A percentile compares a stretch with the other conserved stretches of the same genome.
Evolutionary conservation across 53 echinoderm and acorn worm species (phyloP).

Genomic region (Mesocentrotus franciscanus): DNA sequence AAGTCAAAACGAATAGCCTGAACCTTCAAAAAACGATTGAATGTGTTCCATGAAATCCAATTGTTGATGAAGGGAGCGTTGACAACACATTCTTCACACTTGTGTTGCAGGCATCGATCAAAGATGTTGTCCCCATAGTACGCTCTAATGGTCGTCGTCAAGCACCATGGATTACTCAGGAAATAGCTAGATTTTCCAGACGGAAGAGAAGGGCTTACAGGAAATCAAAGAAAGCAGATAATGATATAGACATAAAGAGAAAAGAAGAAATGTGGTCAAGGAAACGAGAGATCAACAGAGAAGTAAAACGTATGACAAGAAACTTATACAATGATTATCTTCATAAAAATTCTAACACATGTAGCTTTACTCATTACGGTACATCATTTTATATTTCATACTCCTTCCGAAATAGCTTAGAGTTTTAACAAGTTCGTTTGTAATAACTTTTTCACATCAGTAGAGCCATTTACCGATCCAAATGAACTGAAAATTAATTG

Average conservation of each 20-base stretch:
- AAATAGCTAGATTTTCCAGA: too few relatives aligned
- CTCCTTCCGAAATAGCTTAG: not conserved
- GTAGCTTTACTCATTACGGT: not conserved
- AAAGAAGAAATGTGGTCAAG: too few relatives aligned
- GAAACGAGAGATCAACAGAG: not conserved
- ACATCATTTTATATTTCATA: not conserved
- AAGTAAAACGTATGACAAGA: not conserved
- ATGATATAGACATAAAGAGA: too few relatives aligned
- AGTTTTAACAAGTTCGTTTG: not conserved
- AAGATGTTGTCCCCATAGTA: too few relatives aligned
- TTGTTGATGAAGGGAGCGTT: not conserved
- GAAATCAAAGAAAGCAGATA: not conserved
- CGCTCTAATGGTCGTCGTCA: too few relatives aligned
- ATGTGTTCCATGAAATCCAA: too few relatives aligned
- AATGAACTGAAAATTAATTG: not conserved
- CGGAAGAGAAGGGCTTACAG: not conserved
- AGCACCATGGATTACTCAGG: too few relatives aligned
- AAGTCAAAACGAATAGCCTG: not conserved
- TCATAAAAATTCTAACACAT: not conserved
- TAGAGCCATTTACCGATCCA: not conserved
- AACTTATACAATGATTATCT: not conserved
- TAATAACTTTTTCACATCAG: not conserved
- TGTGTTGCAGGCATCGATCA: too few relatives aligned
- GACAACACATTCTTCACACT: too few relatives aligned
- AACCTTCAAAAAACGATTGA: not conserved